Evolutionary conservation across 2,797 vertebrate species (phyloP).

Genomic region (Sphenopsis melanotis): DNA sequence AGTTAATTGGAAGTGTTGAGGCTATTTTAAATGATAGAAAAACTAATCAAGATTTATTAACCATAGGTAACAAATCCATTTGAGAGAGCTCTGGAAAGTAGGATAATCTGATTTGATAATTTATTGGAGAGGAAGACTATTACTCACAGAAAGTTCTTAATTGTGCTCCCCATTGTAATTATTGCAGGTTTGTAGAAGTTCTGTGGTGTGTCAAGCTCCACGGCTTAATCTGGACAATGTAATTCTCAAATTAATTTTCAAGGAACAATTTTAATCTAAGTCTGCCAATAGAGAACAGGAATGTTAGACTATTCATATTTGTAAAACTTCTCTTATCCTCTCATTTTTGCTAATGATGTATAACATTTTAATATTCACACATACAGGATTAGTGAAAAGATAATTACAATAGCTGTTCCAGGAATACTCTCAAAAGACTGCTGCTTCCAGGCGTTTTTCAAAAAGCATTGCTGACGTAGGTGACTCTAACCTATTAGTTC

Average conservation of each 20-base stretch:
- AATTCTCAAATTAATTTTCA: background rate
- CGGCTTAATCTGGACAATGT: background rate
- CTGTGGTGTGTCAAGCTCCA: conserved; percentile 8
- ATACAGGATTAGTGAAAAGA: background rate
- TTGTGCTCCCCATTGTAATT: background rate
- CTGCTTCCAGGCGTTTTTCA: background rate
- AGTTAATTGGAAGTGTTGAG: conserved; percentile 31
- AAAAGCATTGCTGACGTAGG: background rate
- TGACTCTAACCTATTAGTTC: background rate
- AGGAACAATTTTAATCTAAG: background rate
- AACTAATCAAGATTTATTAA: conserved; percentile 50
- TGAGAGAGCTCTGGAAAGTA: conserved; percentile 28
- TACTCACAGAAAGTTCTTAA: background rate
- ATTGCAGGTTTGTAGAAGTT: background rate
- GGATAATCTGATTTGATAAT: conserved; percentile 40
- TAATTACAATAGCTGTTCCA: background rate
- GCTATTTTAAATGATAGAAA: background rate
- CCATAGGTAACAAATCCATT: background rate
- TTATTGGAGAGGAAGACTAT: conserved; percentile 12
- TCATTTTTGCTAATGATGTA: background rate
- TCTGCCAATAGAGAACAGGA: background rate
- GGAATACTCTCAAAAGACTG: background rate
- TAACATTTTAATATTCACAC: background rate
- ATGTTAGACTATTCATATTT: background rate
- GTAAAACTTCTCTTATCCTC: background rate